Evolutionary conservation across 1,140 invertebrate genomes (phyloP), one percentile per base, ranked within the genome.

Genomic region (Rhyacophila brunnea): DNA sequence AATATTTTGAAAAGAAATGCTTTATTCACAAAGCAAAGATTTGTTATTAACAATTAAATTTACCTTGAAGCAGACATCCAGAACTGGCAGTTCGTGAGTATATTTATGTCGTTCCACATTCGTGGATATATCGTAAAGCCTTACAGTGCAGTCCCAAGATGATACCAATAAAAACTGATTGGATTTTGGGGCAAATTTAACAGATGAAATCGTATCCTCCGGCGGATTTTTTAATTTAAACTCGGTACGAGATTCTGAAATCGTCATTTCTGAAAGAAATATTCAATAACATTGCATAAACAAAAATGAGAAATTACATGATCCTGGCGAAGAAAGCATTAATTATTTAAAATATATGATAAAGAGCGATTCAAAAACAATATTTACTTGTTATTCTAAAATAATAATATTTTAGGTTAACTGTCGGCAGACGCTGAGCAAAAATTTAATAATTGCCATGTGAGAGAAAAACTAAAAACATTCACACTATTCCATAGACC

Each of bases 51-150:
- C n/a, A n/a, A n/a, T n/a, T n/a, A n/a, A 64, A 68, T 73, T 81
- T 81, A 95, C 93, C 81, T 93, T 88, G 79, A 98, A 97, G 68
- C 92, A 93, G 64, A 92, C 91, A 78, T 98, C 95, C 28, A 98
- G 77, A 14, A 98, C 93, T 17, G 96, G 88, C 28, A 85, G 75
- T 65, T 89, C 87, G 71, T 97, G 94, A 61, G 78, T 83, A 71
- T 95, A 97, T 77, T 95, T 94, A 57, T 93, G 83, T 53, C 92
- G 82, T 76, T 96, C 84, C 62, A 85, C 85, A 74, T 98, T 97
- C 18, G 86, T 84, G 42, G 87, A 82, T 50, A 97, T 89, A 84
- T 99, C 96, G 74, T 97, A 98, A 14, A 99, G 79, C 47, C 95
- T 81, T 2, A 98, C 91, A 65, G 86, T 89, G 65, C 85, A 85